phyloP scores from a whole-genome alignment of 2,113 vertebrate genomes.

The Pavo muticus region DNA sequence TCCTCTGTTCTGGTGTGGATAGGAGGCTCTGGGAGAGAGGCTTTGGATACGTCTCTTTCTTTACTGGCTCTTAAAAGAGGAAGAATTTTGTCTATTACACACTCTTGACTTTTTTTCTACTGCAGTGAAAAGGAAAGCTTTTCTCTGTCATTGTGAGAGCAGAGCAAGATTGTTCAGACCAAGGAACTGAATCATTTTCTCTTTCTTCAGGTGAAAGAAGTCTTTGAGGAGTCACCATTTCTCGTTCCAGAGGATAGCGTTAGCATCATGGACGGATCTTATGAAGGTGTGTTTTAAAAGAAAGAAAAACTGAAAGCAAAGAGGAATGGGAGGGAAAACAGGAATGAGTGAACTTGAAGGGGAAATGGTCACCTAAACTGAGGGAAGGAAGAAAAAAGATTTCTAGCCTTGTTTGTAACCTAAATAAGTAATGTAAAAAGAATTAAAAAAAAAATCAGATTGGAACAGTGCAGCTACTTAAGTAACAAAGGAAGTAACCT shows the following conservation, averaged over 20 bases:
- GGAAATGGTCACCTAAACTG: not conserved
- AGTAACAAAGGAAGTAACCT: not conserved
- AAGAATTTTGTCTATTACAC: not conserved
- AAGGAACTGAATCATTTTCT: not conserved
- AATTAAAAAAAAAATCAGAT: not conserved
- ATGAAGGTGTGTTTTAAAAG: conserved; percentile 86
- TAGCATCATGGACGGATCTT: conserved; percentile 92
- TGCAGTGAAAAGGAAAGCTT: not conserved
- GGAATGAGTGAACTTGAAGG: not conserved
- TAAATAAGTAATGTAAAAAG: not conserved
- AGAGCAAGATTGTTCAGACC: not conserved
- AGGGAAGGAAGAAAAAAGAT: not conserved
- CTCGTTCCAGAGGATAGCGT: conserved; percentile 91
- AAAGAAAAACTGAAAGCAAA: not conserved
- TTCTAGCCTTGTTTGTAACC: not conserved
- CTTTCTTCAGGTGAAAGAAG: conserved; percentile 84
- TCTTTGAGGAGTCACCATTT: conserved; percentile 94
- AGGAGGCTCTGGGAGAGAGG: not conserved
- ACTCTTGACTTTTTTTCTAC: not conserved
- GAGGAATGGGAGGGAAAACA: not conserved
- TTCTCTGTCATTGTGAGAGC: not conserved
- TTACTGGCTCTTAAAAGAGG: not conserved
- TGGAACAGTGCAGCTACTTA: not conserved
- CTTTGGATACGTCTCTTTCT: not conserved
- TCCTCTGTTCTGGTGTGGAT: not conserved